Evolutionary conservation across 2,797 vertebrate species (phyloP).

Genomic region (Momotus momota): DNA sequence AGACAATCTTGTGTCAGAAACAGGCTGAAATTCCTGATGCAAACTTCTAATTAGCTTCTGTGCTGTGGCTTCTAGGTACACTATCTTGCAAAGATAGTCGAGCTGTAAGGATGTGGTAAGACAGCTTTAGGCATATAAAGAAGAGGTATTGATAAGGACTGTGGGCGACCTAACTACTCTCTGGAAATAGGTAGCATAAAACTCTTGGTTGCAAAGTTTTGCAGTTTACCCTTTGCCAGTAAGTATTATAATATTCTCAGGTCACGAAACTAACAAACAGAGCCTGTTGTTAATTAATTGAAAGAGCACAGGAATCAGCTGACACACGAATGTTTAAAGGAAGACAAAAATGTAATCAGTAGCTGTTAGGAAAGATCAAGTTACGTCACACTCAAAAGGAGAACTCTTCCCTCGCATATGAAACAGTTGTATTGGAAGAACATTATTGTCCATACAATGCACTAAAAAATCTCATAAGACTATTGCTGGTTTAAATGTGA

Average conservation of each 20-base stretch:
- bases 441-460: neutral
- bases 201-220: neutral
- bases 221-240: neutral
- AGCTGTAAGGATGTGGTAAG: neutral
- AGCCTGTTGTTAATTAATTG: neutral
- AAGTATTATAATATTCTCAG: neutral
- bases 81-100: neutral
- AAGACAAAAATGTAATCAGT: neutral
- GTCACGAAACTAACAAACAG: neutral
- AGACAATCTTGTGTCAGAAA: neutral
- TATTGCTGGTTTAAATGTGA: neutral
- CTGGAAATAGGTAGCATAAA: neutral
- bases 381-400: neutral
- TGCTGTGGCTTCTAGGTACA: neutral
- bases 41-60: neutral
- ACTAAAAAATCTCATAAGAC: neutral
- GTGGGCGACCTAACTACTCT: neutral
- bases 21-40: neutral
- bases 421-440: neutral
- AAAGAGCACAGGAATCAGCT: neutral
- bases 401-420: neutral
- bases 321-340: neutral
- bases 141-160: neutral
- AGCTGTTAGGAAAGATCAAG: neutral
- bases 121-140: neutral